Conservation (phyloP, 2,113 vertebrate genomes). For the Atractosteus spatula region DNA sequence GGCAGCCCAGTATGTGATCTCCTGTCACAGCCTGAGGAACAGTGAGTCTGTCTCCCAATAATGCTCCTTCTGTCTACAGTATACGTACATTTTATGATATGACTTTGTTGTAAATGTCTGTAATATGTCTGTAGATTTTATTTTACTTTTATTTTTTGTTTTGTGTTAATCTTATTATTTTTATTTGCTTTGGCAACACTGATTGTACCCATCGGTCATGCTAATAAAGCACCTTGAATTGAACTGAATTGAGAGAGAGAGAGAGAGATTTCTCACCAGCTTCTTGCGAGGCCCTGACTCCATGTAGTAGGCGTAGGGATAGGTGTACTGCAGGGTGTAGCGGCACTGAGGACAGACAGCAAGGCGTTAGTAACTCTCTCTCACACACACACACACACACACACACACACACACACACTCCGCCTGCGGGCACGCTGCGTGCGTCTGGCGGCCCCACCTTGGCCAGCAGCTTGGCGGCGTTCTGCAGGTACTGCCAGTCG, state of each 20-base stretch:
- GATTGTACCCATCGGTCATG: too few relatives aligned
- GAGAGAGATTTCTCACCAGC: slow-evolving; percentile 74
- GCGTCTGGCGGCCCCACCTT: slow-evolving; percentile 70
- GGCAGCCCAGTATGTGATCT: too few relatives aligned
- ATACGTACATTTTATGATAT: background rate
- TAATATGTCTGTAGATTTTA: too few relatives aligned
- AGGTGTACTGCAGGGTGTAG: slow-evolving; percentile 97
- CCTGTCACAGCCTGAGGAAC: too few relatives aligned
- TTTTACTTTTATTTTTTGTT: too few relatives aligned
- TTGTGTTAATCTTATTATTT: too few relatives aligned
- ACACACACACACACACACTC: background rate
- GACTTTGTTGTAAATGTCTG: too few relatives aligned
- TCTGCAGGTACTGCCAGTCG: slow-evolving; percentile 98
- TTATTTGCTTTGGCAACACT: too few relatives aligned
- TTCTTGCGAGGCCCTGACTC: slow-evolving; percentile 96
- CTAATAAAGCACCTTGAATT: too few relatives aligned
- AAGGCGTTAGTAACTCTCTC: background rate
- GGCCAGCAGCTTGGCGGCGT: slow-evolving; percentile 94
- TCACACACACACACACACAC: background rate
- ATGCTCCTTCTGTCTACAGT: too few relatives aligned
- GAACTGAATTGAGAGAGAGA: background rate
- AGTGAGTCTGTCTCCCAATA: too few relatives aligned
- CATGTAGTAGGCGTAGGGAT: slow-evolving; percentile 99
- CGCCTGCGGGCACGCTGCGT: background rate
- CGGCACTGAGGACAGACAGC: slow-evolving; percentile 77